A percentile compares a stretch with the other conserved stretches of the same genome.
These are phyloP conservation scores for Drosophila subsilvestris DNA, from an alignment of 2,888 invertebrate genomes.

Conservation along the genomic window DNA sequence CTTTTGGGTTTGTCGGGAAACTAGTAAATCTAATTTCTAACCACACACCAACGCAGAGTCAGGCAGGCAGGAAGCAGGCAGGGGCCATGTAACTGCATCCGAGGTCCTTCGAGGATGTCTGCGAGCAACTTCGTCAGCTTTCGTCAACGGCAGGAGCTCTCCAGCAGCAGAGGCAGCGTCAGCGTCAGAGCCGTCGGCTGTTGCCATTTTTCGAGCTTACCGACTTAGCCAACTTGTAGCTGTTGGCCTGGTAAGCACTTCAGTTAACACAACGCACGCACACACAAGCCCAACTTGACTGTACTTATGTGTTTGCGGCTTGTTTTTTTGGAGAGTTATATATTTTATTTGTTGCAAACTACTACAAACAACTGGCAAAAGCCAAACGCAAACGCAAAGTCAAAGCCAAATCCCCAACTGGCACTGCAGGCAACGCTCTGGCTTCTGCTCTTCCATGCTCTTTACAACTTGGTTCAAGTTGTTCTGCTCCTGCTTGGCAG, in stretches of 20 bases:
- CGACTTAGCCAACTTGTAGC: slow-evolving; percentile 65
- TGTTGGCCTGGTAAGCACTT: slow-evolving; percentile 54
- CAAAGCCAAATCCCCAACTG: slow-evolving; percentile 19
- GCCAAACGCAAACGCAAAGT: slow-evolving; percentile 26
- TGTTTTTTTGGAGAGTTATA: slow-evolving; percentile 33
- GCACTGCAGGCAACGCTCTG: slow-evolving; percentile 10
- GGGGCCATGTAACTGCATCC: slow-evolving; percentile 63
- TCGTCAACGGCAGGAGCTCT: slow-evolving; percentile 61
- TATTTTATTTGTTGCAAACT: slow-evolving; percentile 40
- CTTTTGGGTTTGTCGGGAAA: slow-evolving; percentile 53
- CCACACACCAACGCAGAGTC: slow-evolving; percentile 50
- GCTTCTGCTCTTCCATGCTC: slow-evolving; percentile 36
- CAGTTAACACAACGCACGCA: slow-evolving; percentile 19
- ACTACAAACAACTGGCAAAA: slow-evolving; percentile 40
- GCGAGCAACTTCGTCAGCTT: slow-evolving; percentile 57
- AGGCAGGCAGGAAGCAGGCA: not conserved
- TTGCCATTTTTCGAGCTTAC: slow-evolving; percentile 68
- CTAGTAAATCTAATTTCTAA: slow-evolving; percentile 76
- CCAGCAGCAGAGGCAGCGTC: slow-evolving; percentile 35
- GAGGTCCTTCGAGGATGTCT: slow-evolving; percentile 20
- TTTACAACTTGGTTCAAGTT: slow-evolving; percentile 32
- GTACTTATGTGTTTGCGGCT: slow-evolving; percentile 27
- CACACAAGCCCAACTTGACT: slow-evolving; percentile 8
- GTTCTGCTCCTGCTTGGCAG: slow-evolving; percentile 1
- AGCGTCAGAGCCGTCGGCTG: slow-evolving; percentile 52